Percentiles rank a stretch among this genome's conserved stretches.
Evolutionary conservation across 2,888 invertebrate genomes (phyloP).

Genomic region (Globia sparganii): DNA sequence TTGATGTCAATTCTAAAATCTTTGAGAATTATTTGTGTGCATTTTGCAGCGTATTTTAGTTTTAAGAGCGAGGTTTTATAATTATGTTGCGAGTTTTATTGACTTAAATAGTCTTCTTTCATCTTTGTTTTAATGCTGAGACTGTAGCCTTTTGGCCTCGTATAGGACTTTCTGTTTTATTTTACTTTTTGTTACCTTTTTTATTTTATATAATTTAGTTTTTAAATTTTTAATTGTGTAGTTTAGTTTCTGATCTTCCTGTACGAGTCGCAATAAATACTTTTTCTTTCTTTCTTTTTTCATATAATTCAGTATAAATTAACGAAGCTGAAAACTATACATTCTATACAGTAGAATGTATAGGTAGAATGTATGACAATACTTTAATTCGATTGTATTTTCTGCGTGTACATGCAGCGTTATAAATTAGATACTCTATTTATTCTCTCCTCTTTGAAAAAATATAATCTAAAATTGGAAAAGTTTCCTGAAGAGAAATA

Average conservation of each 20-base stretch:
- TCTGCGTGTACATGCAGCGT: not conserved
- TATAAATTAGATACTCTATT: not conserved
- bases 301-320: not conserved
- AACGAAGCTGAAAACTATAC: not conserved
- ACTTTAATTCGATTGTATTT: not conserved
- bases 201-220: no score
- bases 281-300: no score
- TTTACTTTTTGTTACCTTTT: no score
- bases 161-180: no score
- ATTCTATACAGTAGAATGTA: not conserved
- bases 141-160: no score
- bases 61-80: not conserved
- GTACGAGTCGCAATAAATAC: no score
- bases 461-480: not conserved
- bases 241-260: no score
- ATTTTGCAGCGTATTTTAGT: slow-evolving; percentile 2
- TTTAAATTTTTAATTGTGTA: no score
- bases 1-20: slow-evolving; percentile 40
- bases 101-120: not conserved
- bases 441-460: not conserved
- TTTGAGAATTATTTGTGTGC: slow-evolving; percentile 4
- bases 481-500: not conserved
- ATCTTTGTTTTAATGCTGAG: no score
- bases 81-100: not conserved
- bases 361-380: not conserved